Evolutionary conservation across 2,113 vertebrate species (phyloP).

Genomic region (Archocentrus centrarchus): DNA sequence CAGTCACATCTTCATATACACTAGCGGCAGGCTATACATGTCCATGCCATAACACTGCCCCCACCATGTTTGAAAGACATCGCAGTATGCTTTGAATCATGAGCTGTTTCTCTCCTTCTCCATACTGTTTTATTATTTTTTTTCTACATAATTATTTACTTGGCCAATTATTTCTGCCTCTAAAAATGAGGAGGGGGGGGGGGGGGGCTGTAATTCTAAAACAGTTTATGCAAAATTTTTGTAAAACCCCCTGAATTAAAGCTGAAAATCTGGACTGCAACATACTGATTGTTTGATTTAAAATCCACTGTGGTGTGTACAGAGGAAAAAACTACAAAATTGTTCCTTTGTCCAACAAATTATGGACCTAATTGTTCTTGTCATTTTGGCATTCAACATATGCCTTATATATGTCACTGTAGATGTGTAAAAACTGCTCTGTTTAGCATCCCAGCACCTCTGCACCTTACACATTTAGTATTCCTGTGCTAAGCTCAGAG

Average conservation of each 20-base stretch:
- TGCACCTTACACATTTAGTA: background rate
- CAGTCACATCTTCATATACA: background rate
- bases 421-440: background rate
- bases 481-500: background rate
- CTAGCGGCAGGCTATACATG: background rate
- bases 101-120: background rate
- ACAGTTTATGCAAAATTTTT: background rate
- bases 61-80: background rate
- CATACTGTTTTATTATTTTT: background rate
- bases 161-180: too few relatives aligned
- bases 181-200: too few relatives aligned
- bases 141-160: too few relatives aligned
- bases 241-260: background rate
- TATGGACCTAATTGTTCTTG: background rate
- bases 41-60: background rate
- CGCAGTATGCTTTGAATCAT: background rate
- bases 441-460: background rate
- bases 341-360: background rate
- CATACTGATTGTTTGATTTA: background rate
- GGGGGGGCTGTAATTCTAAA: background rate
- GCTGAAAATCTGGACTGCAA: background rate
- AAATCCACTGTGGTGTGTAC: background rate
- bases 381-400: background rate
- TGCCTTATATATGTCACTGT: background rate
- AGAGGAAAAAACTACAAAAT: background rate